A percentile compares a stretch with the other conserved stretches of the same genome.
These are phyloP conservation scores for Asobara japonica DNA, from an alignment of 1,140 invertebrate genomes.

Conservation along the genomic window DNA sequence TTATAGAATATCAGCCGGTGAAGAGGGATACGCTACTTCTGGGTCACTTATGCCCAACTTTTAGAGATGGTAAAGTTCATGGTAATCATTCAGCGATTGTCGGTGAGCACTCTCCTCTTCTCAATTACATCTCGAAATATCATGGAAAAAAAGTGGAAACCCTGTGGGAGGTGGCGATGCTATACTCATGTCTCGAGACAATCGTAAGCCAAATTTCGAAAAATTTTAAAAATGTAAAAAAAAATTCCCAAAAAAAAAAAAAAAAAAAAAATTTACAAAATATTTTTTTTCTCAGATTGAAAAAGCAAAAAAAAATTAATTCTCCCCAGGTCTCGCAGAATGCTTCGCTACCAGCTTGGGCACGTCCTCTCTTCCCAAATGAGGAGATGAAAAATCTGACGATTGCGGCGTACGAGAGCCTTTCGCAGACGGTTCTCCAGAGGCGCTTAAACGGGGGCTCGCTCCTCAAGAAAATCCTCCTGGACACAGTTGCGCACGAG, in stretches of 20 bases:
- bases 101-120: constrained; percentile 35
- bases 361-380: constrained; percentile 41
- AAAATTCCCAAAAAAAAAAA: too few species aligned
- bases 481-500: constrained; percentile 40
- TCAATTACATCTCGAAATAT: constrained; percentile 41
- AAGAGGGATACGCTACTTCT: constrained; percentile 49
- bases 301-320: too few species aligned
- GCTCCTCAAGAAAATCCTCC: constrained; percentile 50
- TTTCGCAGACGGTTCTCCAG: constrained; percentile 47
- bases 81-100: constrained; percentile 8
- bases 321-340: constrained; percentile 44
- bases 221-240: too few species aligned
- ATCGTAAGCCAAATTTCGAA: constrained; percentile 47
- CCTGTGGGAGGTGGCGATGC: constrained; percentile 43
- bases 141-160: constrained; percentile 41
- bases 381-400: constrained; percentile 45
- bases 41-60: constrained; percentile 54
- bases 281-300: too few species aligned
- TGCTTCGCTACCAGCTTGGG: constrained; percentile 48
- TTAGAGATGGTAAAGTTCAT: constrained; percentile 33
- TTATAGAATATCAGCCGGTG: constrained; percentile 46
- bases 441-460: constrained; percentile 55
- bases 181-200: constrained; percentile 51
- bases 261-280: too few species aligned
- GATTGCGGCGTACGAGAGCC: constrained; percentile 44